Evolutionary conservation across 2,888 invertebrate genomes (phyloP).

Genomic region (Synanthedon myopaeformis): DNA sequence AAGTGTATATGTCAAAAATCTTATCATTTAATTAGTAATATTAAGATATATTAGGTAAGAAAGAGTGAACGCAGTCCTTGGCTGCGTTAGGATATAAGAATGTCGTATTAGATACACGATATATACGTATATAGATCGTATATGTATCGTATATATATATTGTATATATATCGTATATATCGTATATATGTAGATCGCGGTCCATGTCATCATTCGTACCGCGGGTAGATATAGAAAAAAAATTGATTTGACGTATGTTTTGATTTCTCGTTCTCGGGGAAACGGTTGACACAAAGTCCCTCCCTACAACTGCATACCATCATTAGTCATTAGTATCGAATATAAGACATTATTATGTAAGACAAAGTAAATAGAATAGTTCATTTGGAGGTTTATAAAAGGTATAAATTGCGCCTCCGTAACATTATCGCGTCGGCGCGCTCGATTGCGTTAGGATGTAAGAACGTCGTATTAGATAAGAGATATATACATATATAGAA

Average conservation of each 20-base stretch:
- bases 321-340: conserved; percentile 57
- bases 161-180: too few relatives aligned
- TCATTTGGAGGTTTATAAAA: conserved; percentile 8
- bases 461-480: neutral
- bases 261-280: conserved; percentile 37
- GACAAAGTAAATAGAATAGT: conserved; percentile 26
- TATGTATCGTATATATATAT: too few relatives aligned
- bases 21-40: conserved; percentile 14
- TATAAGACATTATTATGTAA: conserved; percentile 35
- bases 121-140: too few relatives aligned
- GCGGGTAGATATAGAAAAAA: conserved; percentile 20
- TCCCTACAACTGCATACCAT: conserved; percentile 52
- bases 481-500: too few relatives aligned
- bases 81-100: conserved; percentile 12
- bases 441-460: too few relatives aligned
- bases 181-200: conserved; percentile 14
- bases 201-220: conserved; percentile 11
- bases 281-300: conserved; percentile 39
- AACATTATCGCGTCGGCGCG: neutral
- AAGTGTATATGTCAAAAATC: conserved; percentile 16
- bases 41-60: conserved; percentile 13
- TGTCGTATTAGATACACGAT: neutral
- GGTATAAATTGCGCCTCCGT: conserved; percentile 2
- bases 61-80: conserved; percentile 10
- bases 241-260: conserved; percentile 29